Conservation (phyloP, 2,888 invertebrate species). For the Acanthosepion esculentum region DNA sequence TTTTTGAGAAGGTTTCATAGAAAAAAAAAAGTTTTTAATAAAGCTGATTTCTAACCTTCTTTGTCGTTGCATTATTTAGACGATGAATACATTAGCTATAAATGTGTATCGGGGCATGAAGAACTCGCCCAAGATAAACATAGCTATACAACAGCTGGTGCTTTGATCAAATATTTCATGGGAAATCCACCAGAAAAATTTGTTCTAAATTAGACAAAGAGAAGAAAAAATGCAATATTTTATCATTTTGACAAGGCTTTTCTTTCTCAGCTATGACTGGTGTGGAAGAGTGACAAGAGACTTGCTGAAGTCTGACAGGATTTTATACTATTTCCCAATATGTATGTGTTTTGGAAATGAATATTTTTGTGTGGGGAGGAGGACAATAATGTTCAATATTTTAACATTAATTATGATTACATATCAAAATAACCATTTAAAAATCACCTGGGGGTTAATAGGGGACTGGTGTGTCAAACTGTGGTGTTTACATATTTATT, state of each 20-base stretch:
- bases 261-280: background rate
- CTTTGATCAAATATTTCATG: background rate
- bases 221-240: background rate
- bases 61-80: background rate
- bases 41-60: background rate
- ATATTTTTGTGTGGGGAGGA: too few species aligned
- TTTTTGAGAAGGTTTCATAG: background rate
- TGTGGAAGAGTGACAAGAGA: too few species aligned
- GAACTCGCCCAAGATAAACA: constrained; percentile 33
- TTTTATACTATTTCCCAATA: too few species aligned
- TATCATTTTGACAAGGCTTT: background rate
- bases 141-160: background rate
- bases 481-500: too few species aligned
- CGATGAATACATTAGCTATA: background rate
- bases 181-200: background rate
- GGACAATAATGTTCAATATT: too few species aligned
- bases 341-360: too few species aligned
- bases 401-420: too few species aligned
- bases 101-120: background rate
- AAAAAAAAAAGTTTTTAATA: background rate
- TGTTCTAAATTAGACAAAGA: background rate
- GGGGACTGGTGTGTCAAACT: too few species aligned
- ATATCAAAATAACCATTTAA: too few species aligned
- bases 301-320: background rate
- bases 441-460: too few species aligned